phyloP scores from a whole-genome alignment of 2,113 vertebrate genomes.

The Neotoma lepida region DNA sequence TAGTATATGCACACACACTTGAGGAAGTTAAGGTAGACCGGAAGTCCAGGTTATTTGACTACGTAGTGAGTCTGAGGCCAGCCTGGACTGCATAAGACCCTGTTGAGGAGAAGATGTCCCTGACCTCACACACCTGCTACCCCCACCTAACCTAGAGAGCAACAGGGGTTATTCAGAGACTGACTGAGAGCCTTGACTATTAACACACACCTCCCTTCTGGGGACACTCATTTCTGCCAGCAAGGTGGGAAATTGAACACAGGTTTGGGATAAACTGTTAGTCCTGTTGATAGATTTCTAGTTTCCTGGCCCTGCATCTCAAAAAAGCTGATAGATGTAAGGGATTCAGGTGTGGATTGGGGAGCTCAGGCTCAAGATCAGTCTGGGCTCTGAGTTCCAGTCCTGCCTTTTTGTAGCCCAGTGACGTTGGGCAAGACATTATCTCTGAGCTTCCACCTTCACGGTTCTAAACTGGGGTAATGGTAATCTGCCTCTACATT shows the following conservation, averaged over 20 bases:
- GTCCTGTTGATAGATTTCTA: background rate
- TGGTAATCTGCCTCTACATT: background rate
- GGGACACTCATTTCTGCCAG: background rate
- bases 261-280: background rate
- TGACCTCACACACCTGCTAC: too few relatives aligned
- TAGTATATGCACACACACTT: background rate
- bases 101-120: background rate
- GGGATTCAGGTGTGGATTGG: background rate
- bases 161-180: background rate
- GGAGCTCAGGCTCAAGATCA: background rate
- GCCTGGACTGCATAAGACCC: background rate
- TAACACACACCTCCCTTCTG: background rate
- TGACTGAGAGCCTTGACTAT: background rate
- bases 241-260: background rate
- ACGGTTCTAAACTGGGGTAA: background rate
- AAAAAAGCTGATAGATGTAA: background rate
- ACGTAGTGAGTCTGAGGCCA: background rate
- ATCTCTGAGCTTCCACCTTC: background rate
- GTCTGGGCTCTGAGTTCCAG: background rate
- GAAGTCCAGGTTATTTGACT: background rate
- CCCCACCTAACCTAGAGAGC: background rate
- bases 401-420: background rate
- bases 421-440: conserved; percentile 28
- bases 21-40: background rate
- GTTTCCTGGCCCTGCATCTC: background rate